phyloP scores from a whole-genome alignment of 2,797 vertebrate species.

The Linurgus olivaceus region DNA sequence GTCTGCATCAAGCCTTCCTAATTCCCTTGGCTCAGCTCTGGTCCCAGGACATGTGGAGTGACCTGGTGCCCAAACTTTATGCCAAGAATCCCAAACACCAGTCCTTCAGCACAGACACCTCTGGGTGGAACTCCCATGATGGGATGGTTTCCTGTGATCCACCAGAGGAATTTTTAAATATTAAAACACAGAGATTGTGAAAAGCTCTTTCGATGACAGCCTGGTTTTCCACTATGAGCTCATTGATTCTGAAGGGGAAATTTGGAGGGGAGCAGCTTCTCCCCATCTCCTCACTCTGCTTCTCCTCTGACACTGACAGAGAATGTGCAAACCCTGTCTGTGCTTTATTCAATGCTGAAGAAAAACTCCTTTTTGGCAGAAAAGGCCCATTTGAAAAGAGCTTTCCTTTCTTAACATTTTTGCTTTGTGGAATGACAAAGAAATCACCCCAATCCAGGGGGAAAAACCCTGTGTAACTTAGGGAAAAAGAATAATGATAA shows the following conservation, averaged over 20 bases:
- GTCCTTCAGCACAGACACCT: not conserved
- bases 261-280: conserved; percentile 43
- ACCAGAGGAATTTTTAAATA: conserved; percentile 60
- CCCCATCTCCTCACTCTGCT: conserved; percentile 46
- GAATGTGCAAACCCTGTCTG: not conserved
- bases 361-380: not conserved
- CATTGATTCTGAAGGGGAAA: conserved; percentile 58
- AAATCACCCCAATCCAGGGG: not conserved
- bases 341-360: not conserved
- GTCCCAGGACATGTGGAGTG: not conserved
- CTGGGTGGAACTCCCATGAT: conserved; percentile 21
- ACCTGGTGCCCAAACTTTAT: not conserved
- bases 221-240: conserved; percentile 68
- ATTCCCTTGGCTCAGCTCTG: not conserved
- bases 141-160: conserved; percentile 39
- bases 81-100: not conserved
- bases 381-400: not conserved
- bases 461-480: not conserved
- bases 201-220: conserved; percentile 44
- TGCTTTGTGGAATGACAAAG: not conserved
- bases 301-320: conserved; percentile 50
- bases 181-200: conserved; percentile 59
- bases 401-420: not conserved
- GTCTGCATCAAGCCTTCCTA: not conserved
- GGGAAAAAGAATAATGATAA: not conserved